These are phyloP conservation scores for Drosophila insularis DNA, from an alignment of 1,140 invertebrate species.

Conservation along the genomic window DNA sequence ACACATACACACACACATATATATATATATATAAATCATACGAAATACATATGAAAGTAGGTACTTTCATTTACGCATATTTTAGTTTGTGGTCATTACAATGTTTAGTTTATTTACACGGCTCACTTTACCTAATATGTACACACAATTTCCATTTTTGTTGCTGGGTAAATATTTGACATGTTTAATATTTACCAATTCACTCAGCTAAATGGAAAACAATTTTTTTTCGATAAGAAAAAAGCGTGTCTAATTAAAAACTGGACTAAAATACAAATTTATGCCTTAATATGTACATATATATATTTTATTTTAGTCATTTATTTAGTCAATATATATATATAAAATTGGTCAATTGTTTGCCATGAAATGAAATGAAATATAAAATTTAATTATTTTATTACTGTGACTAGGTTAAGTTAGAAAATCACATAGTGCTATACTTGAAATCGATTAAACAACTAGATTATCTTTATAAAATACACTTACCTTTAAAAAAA, in stretches of 20 bases:
- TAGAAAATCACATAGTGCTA: too few relatives aligned
- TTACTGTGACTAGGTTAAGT: too few relatives aligned
- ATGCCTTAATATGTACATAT: too few relatives aligned
- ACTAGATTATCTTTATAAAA: too few relatives aligned
- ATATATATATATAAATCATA: neutral
- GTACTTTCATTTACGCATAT: neutral
- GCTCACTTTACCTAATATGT: neutral
- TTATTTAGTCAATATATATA: too few relatives aligned
- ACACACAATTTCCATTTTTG: neutral
- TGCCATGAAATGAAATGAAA: neutral
- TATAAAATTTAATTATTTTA: too few relatives aligned
- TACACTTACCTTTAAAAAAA: too few relatives aligned
- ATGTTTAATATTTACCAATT: neutral
- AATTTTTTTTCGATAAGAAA: neutral
- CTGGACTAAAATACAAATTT: neutral
- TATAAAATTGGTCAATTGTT: too few relatives aligned
- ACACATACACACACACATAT: neutral
- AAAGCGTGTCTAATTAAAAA: neutral
- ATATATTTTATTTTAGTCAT: too few relatives aligned
- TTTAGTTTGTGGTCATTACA: constrained; percentile 7
- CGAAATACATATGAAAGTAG: neutral
- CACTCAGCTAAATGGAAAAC: neutral
- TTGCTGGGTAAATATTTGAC: neutral
- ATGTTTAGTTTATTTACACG: constrained; percentile 6
- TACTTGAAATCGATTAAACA: too few relatives aligned